Conservation (phyloP, 2,888 invertebrate genomes). For the Xylota sylvarum region DNA sequence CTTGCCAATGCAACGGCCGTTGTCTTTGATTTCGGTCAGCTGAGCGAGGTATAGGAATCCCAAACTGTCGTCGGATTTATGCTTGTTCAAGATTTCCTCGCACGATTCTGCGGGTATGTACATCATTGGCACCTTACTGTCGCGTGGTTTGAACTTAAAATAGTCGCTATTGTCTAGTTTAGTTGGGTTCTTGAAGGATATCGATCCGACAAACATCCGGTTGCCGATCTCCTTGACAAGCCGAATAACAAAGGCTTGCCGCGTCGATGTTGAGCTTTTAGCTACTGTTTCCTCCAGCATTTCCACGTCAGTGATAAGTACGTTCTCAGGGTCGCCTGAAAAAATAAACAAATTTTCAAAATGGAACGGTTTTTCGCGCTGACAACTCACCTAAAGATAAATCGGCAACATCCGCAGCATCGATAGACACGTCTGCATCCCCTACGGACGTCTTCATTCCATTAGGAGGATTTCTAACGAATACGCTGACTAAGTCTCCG, state of each 20-base stretch:
- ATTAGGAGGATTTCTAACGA: conserved; percentile 82
- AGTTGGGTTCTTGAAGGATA: conserved; percentile 81
- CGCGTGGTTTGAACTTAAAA: conserved; percentile 92
- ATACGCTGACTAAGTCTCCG: conserved; percentile 91
- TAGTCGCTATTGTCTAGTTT: conserved; percentile 87
- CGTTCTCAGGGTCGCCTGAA: conserved; percentile 16
- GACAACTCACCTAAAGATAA: conserved; percentile 3
- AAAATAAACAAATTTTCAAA: background rate
- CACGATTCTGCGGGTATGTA: conserved; percentile 89
- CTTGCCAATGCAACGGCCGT: conserved; percentile 87
- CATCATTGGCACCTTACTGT: conserved; percentile 91
- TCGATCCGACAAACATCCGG: conserved; percentile 89
- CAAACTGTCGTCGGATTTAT: conserved; percentile 82
- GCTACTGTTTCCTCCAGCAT: conserved; percentile 75
- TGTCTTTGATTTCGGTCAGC: conserved; percentile 86
- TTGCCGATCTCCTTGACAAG: conserved; percentile 91
- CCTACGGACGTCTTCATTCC: background rate
- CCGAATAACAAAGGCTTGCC: conserved; percentile 88
- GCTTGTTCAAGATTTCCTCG: conserved; percentile 84
- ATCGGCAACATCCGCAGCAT: conserved; percentile 6
- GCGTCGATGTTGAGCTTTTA: background rate
- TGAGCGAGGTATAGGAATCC: conserved; percentile 88
- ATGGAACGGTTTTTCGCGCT: background rate
- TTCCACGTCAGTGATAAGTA: conserved; percentile 78
- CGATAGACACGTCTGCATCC: conserved; percentile 12